Evolutionary conservation across 2,797 vertebrate species (phyloP).

Genomic region (Microctenopoma stevenorrisi): DNA sequence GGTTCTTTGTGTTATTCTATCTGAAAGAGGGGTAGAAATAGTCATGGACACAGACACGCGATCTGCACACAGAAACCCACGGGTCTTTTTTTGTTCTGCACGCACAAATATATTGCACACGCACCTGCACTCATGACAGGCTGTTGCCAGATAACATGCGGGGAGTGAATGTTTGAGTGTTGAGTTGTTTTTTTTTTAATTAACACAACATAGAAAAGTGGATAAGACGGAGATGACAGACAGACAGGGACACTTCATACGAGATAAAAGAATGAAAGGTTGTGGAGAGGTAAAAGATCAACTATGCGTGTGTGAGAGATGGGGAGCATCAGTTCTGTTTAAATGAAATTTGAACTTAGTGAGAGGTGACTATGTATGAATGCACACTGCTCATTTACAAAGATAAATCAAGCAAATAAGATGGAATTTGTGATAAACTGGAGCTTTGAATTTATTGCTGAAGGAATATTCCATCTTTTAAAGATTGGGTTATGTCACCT

Average conservation of each 20-base stretch:
- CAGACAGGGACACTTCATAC: too few species aligned
- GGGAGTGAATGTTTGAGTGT: too few species aligned
- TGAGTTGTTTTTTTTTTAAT: neutral
- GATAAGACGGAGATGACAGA: neutral
- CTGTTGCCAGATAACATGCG: slow-evolving; percentile 2
- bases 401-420: slow-evolving; percentile 10
- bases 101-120: neutral
- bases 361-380: slow-evolving; percentile 19
- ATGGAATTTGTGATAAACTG: slow-evolving; percentile 4
- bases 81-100: too few species aligned
- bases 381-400: neutral
- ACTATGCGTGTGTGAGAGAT: neutral
- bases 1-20: slow-evolving; percentile 20
- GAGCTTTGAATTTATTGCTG: neutral
- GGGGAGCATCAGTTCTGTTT: slow-evolving; percentile 43
- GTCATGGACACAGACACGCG: neutral
- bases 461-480: neutral
- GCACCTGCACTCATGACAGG: slow-evolving; percentile 5
- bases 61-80: too few species aligned
- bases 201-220: slow-evolving; percentile 27
- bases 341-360: slow-evolving; percentile 28
- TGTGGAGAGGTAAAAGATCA: neutral
- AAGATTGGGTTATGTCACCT: neutral
- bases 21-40: slow-evolving; percentile 4
- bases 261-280: neutral